Evolutionary conservation across 1,140 invertebrate species (phyloP).

Genomic region (Babylonia areolata): DNA sequence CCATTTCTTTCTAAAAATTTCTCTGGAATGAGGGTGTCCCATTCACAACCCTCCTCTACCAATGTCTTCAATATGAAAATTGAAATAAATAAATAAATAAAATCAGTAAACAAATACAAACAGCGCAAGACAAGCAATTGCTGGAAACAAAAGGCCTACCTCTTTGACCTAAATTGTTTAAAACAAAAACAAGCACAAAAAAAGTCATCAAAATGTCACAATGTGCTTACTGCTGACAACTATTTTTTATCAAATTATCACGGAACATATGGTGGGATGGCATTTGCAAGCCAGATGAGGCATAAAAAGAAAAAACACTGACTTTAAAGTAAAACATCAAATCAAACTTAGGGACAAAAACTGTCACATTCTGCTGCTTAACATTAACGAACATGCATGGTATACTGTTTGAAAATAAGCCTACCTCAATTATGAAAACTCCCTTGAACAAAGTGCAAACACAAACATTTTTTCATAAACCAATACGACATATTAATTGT

Average conservation of each 20-base stretch:
- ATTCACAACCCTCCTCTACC: neutral
- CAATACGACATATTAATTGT: no score
- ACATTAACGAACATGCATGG: conserved; percentile 19
- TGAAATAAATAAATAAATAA: neutral
- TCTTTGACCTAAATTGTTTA: neutral
- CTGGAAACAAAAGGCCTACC: neutral
- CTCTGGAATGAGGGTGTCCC: neutral
- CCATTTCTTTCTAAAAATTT: neutral
- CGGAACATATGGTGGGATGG: neutral
- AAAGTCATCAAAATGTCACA: neutral
- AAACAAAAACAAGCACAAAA: neutral
- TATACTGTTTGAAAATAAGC: conserved; percentile 8
- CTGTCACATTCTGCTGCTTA: conserved; percentile 7
- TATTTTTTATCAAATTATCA: neutral
- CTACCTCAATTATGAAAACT: conserved; percentile 41
- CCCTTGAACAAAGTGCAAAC: conserved; percentile 25
- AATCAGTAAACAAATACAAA: neutral
- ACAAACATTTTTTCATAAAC: neutral
- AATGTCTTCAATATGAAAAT: neutral
- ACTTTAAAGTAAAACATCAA: conserved; percentile 18
- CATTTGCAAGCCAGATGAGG: neutral
- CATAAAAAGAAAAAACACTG: conserved; percentile 2
- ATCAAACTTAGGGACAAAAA: neutral
- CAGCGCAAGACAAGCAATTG: conserved; percentile 8
- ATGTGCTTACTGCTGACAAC: neutral